Base-by-base conservation (phyloP, 2,888 invertebrate species). In the Eilema griseolum region DNA sequence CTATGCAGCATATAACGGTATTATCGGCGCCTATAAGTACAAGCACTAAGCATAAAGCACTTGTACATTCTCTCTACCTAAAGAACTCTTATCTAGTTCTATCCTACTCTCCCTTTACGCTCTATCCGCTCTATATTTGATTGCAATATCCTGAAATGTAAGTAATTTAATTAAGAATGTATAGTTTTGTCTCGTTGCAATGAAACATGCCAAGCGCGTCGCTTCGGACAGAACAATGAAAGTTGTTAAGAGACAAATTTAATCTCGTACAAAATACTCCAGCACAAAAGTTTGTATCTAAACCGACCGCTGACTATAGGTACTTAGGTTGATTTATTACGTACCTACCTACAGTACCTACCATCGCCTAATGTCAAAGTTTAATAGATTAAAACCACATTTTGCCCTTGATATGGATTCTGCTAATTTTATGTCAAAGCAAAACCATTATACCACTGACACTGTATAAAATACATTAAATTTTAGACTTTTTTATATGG, bases 221-320 rank as follows among this genome's bases (percentile, higher is more conserved):
- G 52, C 2, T 52, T n/a, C n/a, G n/a, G n/a, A 52, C n/a, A n/a
- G 52, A 52, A 52, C 52, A 52, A 52, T 24, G 26, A 59, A 26
- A 59, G 59, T 59, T 16, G 59, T 26, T 59, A 24, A 59, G 59
- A 26, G 59, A 26, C 52, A n/a, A 52, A 52, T n/a, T 52, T 52
- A 52, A 52, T 52, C 52, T 52, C n/a, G 52, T 52, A 20, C n/a
- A n/a, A 52, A 52, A 52, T 52, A 52, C n/a, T 52, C 20, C n/a
- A 52, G 52, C n/a, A 52, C 52, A n/a, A 52, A 52, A 52, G 20
- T 52, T n/a, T n/a, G n/a, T 52, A 52, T 52, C n/a, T 20, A 52
- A n/a, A 52, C 52, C 52, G 52, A 20, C 52, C n/a, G 52, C n/a
- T 8, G n/a, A 52, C 52, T 52, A 37, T 37, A n/a, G n/a, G n/a